Conservation (phyloP, 1,140 invertebrate species). For the Oedothorax gibbosus region DNA sequence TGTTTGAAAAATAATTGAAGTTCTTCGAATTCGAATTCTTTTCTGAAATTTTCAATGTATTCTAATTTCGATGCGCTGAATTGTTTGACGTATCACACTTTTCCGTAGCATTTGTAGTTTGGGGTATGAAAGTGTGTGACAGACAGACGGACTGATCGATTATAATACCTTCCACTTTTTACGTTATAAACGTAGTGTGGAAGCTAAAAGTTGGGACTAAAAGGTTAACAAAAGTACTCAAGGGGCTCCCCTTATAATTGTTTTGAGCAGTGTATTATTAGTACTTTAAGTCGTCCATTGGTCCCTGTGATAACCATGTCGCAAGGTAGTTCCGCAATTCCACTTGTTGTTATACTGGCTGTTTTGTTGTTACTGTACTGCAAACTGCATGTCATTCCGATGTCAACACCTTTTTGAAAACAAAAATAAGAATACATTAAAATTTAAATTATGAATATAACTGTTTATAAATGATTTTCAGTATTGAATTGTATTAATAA, state of each 20-base stretch:
- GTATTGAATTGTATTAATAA: too few species aligned
- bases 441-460: background rate
- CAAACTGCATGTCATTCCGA: constrained; percentile 74
- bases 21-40: background rate
- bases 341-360: constrained; percentile 75
- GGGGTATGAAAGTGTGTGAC: too few species aligned
- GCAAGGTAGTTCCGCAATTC: constrained; percentile 73
- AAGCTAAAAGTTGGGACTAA: too few species aligned
- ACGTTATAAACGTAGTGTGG: too few species aligned
- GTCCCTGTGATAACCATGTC: constrained; percentile 77
- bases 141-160: too few species aligned
- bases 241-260: background rate
- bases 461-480: too few species aligned
- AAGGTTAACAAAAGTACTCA: too few species aligned
- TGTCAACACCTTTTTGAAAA: constrained; percentile 72
- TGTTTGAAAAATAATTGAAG: background rate
- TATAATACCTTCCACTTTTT: too few species aligned
- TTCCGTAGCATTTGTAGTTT: too few species aligned
- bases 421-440: background rate
- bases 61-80: background rate
- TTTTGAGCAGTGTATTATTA: background rate
- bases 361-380: constrained; percentile 75
- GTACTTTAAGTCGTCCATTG: constrained; percentile 76
- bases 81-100: background rate
- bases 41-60: background rate